These are phyloP conservation scores for Lophius americanus DNA, from an alignment of 2,797 vertebrate genomes.

Conservation along the genomic window DNA sequence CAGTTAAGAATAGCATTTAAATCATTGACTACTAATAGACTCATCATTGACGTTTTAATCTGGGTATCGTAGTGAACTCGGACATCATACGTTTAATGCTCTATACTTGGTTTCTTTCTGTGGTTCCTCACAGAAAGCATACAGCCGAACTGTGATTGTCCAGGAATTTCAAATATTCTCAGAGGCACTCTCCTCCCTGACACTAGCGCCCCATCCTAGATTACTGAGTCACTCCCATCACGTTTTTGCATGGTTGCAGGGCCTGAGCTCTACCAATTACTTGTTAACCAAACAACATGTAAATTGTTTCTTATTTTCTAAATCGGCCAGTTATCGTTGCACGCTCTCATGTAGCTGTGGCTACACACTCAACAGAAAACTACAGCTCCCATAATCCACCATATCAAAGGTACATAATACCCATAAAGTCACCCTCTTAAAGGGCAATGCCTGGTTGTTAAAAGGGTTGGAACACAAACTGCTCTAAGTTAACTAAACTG, in stretches of 20 bases:
- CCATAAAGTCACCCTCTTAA: too few relatives aligned
- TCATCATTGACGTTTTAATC: not conserved
- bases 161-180: not conserved
- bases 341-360: too few relatives aligned
- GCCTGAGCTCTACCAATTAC: not conserved
- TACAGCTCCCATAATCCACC: too few relatives aligned
- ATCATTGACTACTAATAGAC: too few relatives aligned
- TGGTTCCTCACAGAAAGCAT: too few relatives aligned
- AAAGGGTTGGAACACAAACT: too few relatives aligned
- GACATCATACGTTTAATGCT: not conserved
- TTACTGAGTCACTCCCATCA: not conserved
- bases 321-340: too few relatives aligned
- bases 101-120: not conserved
- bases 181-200: not conserved
- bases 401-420: too few relatives aligned
- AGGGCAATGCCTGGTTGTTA: too few relatives aligned
- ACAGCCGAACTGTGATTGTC: not conserved
- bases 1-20: too few relatives aligned
- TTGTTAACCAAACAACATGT: not conserved
- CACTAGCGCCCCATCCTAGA: not conserved
- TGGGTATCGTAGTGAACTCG: not conserved
- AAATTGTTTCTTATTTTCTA: not conserved
- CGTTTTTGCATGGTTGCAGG: not conserved
- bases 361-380: too few relatives aligned
- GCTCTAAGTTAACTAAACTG: too few relatives aligned